A percentile compares a stretch with the other conserved stretches of the same genome.
Conservation (phyloP, 2,797 vertebrate genomes). For the Dipus sagitta region DNA sequence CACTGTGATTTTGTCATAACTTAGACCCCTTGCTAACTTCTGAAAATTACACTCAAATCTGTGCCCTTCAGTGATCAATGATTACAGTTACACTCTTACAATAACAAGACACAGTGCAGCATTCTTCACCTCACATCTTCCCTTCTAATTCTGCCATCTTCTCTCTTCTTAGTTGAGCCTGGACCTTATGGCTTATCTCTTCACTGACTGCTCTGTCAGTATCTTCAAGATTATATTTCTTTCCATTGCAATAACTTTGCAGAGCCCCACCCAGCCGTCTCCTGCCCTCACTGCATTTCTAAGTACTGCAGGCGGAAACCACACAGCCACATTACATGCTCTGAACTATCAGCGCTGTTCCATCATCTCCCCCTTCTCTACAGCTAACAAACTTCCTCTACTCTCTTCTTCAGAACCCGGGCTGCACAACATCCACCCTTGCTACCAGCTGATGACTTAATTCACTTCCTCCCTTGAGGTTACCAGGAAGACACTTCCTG, state of each 20-base stretch:
- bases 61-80: background rate
- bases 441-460: background rate
- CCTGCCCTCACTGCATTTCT: background rate
- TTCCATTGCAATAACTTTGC: background rate
- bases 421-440: background rate
- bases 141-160: background rate
- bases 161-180: background rate
- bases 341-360: background rate
- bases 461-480: conserved; percentile 51
- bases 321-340: background rate
- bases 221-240: conserved; percentile 29
- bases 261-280: background rate
- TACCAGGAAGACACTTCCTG: conserved; percentile 29
- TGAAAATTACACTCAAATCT: conserved; percentile 25
- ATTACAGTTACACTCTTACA: background rate
- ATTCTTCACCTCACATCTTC: background rate
- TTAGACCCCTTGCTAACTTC: background rate
- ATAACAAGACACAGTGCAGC: background rate
- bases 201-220: background rate
- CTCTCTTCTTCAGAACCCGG: conserved; percentile 24
- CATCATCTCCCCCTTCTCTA: background rate
- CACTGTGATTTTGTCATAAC: background rate
- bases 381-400: conserved; percentile 37
- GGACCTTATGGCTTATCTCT: background rate
- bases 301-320: background rate